Base-by-base conservation (phyloP, 2,797 vertebrate genomes). In the Spinus pinus region DNA sequence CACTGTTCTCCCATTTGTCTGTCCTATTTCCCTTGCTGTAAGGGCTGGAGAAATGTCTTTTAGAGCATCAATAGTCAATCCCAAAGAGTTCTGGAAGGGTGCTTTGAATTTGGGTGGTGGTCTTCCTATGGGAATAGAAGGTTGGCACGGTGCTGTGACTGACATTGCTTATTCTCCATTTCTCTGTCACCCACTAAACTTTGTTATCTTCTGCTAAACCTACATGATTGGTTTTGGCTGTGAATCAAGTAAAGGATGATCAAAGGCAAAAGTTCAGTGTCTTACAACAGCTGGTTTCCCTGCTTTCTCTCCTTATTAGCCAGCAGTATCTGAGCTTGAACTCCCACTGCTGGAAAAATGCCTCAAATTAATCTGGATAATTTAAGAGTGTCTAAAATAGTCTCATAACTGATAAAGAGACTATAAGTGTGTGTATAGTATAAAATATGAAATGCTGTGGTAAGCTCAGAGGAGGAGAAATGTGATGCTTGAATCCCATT, bases 291-390 rank as follows among this genome's bases (percentile, higher is more conserved):
- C 93, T 97, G 95, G 61, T 92, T 96, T 89, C 69, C 33, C 86
- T 87, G 72, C 69, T 82, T 91, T 96, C 92, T 85, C 95, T 95
- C 95, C 94, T 92, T 91, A 44, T 93, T 92, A 95, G 54, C 61
- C 71, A 46, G 2, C 5, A 56, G 25, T 71, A 83, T 90, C 88
- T 89, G 74, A 85, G 79, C 50, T 85, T 85, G 57, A 90, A 81
- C 79, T 91, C 75, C 31, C 62, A 54, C 47, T 90, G 88, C 81
- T 96, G 88, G 78, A 93, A 81, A 93, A 92, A 74, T 78, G 92
- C 50, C 88, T 82, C 50, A 25, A 11, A 67, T 85, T 88, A 57
- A 81, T 96, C 84, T 86, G 78, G 61, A 53, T 95, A 85, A 90
- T 94, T 92, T 80, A 65, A 81, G 66, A 84, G 71, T 85, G 57